Evolutionary conservation across 2,797 vertebrate species (phyloP), one percentile per base, ranked within the genome.

Genomic region (Channa striata): DNA sequence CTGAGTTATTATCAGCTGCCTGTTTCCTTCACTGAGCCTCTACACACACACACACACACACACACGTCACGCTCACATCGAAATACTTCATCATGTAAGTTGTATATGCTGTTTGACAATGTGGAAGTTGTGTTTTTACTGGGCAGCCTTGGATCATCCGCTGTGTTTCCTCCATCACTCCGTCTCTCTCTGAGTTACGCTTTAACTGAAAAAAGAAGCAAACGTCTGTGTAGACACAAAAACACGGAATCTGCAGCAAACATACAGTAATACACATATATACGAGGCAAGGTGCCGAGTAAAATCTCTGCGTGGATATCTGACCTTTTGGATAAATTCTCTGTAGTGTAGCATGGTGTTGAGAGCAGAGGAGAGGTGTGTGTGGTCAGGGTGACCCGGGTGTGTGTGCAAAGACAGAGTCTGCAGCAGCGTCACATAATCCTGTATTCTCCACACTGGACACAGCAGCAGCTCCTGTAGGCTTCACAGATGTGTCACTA

Each of bases 381-480:
- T 77, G 42, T 89, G 90, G 83, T 97, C 96, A 0, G 81, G 77
- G 7, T 97, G 96, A 23, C 82, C 80, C 0, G 89, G 59, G 39
- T 87, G 87, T 7, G 95, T 96, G 77, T 97, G 93, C n/a, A 93
- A 77, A 19, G 79, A 86, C 75, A 96, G 77, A 19, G 92, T 92
- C 1, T 94, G 94, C 19, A 97, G 91, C 67, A 97, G 93, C 42
- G 87, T 87, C 61, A 92, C 66, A 6, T 97, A 97, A 66, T 96
- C 96, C 56, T 94, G 91, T 1, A 96, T 79, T 39, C 96, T 93
- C 74, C 74, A 91, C 21, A 89, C 87, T 0, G 96, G 96, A 65
- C 82, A 87, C 59, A 97, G 78, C 70, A 97, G 88, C 77, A 97
- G 87, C 85, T 97, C 96, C 54, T 95, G 95, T 2, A 97, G 91